Evolutionary conservation across 2,113 vertebrate genomes (phyloP).

Genomic region (Apeltes quadracus): DNA sequence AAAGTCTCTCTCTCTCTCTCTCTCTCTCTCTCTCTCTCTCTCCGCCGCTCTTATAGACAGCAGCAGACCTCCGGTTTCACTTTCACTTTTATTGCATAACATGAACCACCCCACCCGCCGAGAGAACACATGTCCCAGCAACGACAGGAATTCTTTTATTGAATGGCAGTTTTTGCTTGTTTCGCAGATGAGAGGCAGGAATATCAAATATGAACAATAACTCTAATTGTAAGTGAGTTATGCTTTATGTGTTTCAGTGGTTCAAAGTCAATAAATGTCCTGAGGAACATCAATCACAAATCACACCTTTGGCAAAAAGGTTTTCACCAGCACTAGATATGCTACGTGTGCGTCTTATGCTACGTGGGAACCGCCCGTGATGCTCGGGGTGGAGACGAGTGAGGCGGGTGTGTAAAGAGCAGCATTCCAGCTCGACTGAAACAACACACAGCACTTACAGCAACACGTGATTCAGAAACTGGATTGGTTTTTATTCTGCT

Average conservation of each 20-base stretch:
- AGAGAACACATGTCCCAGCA: slow-evolving; percentile 18
- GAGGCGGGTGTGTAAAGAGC: slow-evolving; percentile 30
- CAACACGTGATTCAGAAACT: slow-evolving; percentile 4
- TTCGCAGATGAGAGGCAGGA: too few species aligned
- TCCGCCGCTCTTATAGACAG: too few species aligned
- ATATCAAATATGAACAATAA: too few species aligned
- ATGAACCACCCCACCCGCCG: neutral
- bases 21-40: neutral
- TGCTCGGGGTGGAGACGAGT: slow-evolving; percentile 19
- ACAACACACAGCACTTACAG: slow-evolving; percentile 8
- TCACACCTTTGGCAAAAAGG: neutral
- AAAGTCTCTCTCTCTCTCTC: neutral
- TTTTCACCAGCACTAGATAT: neutral
- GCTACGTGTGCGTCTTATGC: slow-evolving; percentile 11
- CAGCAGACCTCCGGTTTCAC: slow-evolving; percentile 37
- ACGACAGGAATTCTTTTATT: too few species aligned
- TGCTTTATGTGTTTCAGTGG: slow-evolving; percentile 14
- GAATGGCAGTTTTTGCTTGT: too few species aligned
- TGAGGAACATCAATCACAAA: slow-evolving; percentile 14
- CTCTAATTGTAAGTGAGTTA: neutral
- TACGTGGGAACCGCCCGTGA: slow-evolving; percentile 3
- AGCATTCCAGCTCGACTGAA: slow-evolving; percentile 29
- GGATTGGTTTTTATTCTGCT: slow-evolving; percentile 44
- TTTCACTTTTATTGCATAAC: slow-evolving; percentile 28
- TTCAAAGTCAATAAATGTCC: neutral